These are phyloP conservation scores for Oryzias celebensis DNA, from an alignment of 2,113 vertebrate genomes.

Conservation along the genomic window DNA sequence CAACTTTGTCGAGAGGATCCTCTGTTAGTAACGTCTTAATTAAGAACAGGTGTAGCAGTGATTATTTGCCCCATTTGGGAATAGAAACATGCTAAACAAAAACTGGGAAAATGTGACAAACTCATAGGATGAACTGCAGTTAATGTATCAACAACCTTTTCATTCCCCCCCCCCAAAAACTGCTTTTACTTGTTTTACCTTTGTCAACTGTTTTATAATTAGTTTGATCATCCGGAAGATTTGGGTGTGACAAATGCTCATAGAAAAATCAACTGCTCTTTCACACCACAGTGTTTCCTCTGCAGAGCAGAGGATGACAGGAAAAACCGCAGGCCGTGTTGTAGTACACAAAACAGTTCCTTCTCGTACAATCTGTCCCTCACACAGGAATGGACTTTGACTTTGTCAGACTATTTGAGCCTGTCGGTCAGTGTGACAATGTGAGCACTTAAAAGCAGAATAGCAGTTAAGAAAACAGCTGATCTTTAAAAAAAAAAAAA, in stretches of 20 bases:
- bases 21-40: too few relatives aligned
- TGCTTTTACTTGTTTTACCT: too few relatives aligned
- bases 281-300: conserved; percentile 28
- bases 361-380: neutral
- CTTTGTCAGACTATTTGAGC: neutral
- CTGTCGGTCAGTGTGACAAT: neutral
- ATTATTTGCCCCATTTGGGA: too few relatives aligned
- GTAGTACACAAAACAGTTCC: conserved; percentile 7
- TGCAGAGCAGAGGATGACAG: conserved; percentile 46
- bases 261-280: conserved; percentile 4
- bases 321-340: conserved; percentile 33
- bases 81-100: too few relatives aligned
- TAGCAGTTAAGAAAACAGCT: neutral
- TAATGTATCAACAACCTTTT: too few relatives aligned
- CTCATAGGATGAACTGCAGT: too few relatives aligned
- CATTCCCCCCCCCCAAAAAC: too few relatives aligned
- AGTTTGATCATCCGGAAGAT: too few relatives aligned
- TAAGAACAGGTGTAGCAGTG: too few relatives aligned
- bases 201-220: too few relatives aligned
- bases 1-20: too few relatives aligned
- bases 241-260: conserved; percentile 12
- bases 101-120: too few relatives aligned
- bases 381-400: conserved; percentile 20
- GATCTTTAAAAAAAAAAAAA: neutral
- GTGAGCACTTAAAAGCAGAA: conserved; percentile 3